Evolutionary conservation across 2,888 invertebrate genomes (phyloP).

Genomic region (Physocephala rufipes): DNA sequence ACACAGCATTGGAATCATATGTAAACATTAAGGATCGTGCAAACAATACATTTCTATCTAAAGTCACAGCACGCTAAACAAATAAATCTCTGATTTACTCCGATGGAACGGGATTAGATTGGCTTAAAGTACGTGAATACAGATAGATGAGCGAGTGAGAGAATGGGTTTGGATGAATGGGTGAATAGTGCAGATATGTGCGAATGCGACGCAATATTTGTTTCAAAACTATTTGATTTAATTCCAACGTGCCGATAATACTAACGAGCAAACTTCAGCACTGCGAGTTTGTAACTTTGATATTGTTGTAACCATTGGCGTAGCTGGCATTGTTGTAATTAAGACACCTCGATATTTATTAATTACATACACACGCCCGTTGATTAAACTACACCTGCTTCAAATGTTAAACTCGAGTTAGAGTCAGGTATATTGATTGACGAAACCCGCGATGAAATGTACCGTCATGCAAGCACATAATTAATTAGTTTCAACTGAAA

Average conservation of each 20-base stretch:
- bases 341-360: constrained; percentile 60
- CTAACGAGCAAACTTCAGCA: constrained; percentile 29
- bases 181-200: background rate
- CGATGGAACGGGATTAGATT: constrained; percentile 22
- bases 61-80: constrained; percentile 47
- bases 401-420: background rate
- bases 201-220: background rate
- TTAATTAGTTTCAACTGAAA: constrained; percentile 51
- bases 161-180: too few species aligned
- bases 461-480: constrained; percentile 50
- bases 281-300: too few species aligned
- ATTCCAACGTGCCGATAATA: constrained; percentile 22
- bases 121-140: background rate
- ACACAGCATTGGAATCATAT: too few species aligned
- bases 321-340: constrained; percentile 60
- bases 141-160: background rate
- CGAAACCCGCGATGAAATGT: constrained; percentile 58
- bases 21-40: too few species aligned
- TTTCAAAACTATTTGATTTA: constrained; percentile 24
- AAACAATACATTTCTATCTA: constrained; percentile 43
- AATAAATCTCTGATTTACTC: constrained; percentile 32
- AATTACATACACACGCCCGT: constrained; percentile 48
- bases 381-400: background rate
- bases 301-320: too few species aligned
- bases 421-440: constrained; percentile 51